Evolutionary conservation across 2,113 vertebrate genomes (phyloP), one percentile per base, ranked within the genome.

Genomic region (Muntiacus reevesi): DNA sequence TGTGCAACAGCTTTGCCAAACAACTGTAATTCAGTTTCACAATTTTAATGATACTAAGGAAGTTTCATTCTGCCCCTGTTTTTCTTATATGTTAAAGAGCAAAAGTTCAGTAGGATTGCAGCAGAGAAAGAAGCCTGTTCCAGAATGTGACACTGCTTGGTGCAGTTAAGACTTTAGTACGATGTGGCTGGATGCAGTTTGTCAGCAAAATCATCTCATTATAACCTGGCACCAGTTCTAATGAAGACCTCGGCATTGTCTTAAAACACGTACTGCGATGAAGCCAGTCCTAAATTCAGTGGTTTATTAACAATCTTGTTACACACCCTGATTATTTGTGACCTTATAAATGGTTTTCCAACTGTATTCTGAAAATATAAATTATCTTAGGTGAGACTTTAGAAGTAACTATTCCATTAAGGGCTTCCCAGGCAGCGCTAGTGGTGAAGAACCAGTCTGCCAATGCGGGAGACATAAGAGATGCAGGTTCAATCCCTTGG

Each of bases 71-170:
- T 90, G 57, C 89, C 59, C 23, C 14, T 33, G 43, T 89, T 97
- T 96, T 97, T 92, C 89, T 93, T 91, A 71, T 64, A 95, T 79
- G 86, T 87, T 98, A 95, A 96, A 93, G 84, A 97, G 78, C 84
- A 94, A 91, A 97, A 90, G 93, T 97, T 96, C 92, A 82, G 40
- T 54, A 67, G 52, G 87, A 81, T 93, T 79, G 40, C 89, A 87
- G 67, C 78, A 81, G 67, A 91, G 84, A 92, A 54, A 79, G 79
- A 62, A 85, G 96, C 90, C 55, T n/a, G 47, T 59, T 50, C 88
- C 47, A 62, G 82, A 87, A 88, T 14, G 16, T 71, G 81, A 94
- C 94, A 86, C n/a, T 45, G 33, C 62, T 71, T 79, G 25, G 82
- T 54, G 47, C 55, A 52, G 60, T 28, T 33, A 19, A 62, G 82